Conservation (phyloP, 2,113 vertebrate species). For the Solenodon paradoxus region DNA sequence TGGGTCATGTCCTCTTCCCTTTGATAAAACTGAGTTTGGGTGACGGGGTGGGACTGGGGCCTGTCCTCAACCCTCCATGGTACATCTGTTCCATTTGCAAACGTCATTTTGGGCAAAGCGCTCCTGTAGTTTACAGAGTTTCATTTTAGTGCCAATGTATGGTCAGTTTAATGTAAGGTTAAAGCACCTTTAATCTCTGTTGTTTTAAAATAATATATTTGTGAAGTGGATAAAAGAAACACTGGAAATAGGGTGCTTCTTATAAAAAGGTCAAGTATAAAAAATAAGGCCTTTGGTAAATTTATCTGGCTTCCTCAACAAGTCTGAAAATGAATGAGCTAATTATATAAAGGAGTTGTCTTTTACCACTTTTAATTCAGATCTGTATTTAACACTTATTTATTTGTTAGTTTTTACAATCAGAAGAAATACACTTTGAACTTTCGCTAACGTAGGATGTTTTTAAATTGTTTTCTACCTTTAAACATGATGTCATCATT, state of each 20-base stretch:
- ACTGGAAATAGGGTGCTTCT: slow-evolving; percentile 86
- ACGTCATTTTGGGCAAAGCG: slow-evolving; percentile 19
- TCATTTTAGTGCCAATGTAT: slow-evolving; percentile 68
- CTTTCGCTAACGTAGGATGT: slow-evolving; percentile 77
- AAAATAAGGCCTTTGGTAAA: slow-evolving; percentile 52
- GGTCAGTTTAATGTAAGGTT: slow-evolving; percentile 69
- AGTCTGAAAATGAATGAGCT: slow-evolving; percentile 60
- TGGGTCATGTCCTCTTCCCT: neutral
- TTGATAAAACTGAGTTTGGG: neutral
- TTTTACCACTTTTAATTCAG: slow-evolving; percentile 78
- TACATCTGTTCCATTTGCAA: neutral
- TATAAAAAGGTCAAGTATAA: slow-evolving; percentile 73
- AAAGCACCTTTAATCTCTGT: slow-evolving; percentile 81
- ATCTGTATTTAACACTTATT: slow-evolving; percentile 84
- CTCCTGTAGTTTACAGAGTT: slow-evolving; percentile 18
- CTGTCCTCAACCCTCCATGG: neutral
- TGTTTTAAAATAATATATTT: slow-evolving; percentile 86
- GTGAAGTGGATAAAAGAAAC: slow-evolving; percentile 78
- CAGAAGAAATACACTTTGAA: slow-evolving; percentile 77
- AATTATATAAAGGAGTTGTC: slow-evolving; percentile 63
- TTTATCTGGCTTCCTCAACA: slow-evolving; percentile 73
- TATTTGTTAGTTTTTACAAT: slow-evolving; percentile 84
- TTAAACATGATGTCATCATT: slow-evolving; percentile 73
- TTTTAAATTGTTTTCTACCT: slow-evolving; percentile 63
- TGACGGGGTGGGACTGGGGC: neutral